Evolutionary conservation across 2,888 invertebrate genomes (phyloP), one percentile per base, ranked within the genome.

Genomic region (Tenthredo amoena): DNA sequence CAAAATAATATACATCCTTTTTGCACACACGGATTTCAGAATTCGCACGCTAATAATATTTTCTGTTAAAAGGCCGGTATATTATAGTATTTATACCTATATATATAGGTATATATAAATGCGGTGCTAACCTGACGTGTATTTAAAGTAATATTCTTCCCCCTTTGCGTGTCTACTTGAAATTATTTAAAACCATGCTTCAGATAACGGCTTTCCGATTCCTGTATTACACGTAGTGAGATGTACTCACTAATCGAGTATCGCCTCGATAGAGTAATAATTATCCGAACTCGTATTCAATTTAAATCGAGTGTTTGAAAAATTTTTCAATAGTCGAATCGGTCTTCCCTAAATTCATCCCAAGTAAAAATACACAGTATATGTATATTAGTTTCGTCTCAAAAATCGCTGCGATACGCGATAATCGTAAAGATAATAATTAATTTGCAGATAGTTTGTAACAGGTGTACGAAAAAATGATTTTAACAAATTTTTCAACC

Each of bases 101-200:
- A 50, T 55, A n/a, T 9, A 18, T 50, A 5, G n/a, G n/a, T n/a
- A 26, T 76, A 50, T n/a, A 4, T 18, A 43, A 0, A 37, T 37
- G 34, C 68, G 26, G 65, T n/a, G 65, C 65, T 21, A 65, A 65
- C 21, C 47, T 76, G 47, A 47, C 18, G 47, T 76, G 26, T 76
- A 26, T 77, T 50, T 77, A 77, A 77, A 77, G 50, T 50, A 77
- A 77, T 77, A 55, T 34, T 40, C 55, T 31, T 77, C 18, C 77
- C 77, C 77, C 77, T 21, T 81, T 50, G 81, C 81, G 81, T 81
- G 81, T 81, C 62, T 81, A 58, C 62, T 58, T 81, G 50, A 62
- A 58, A 81, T 81, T 81, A 81, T 62, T 81, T 26, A 6, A 34
- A 62, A 81, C 37, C 62, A 40, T 58, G 40, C 15, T 58, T 40